Evolutionary conservation across 2,888 invertebrate species (phyloP), one percentile per base, ranked within the genome.

Genomic region (Xanthostigma xanthostigma): DNA sequence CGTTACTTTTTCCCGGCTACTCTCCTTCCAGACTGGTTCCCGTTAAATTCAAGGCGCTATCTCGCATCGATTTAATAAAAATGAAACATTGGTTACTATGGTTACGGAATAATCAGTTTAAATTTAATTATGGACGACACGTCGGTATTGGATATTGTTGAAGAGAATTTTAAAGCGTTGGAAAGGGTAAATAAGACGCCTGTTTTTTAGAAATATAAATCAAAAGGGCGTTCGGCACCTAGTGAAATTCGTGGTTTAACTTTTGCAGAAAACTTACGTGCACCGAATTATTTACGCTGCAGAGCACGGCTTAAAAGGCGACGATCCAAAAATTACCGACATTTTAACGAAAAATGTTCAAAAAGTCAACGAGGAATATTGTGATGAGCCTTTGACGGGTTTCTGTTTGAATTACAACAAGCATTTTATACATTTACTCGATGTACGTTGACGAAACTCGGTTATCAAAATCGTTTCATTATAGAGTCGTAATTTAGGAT

Each of bases 211-310:
- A n/a, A n/a, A n/a, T n/a, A 27, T 27, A 27, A 27, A 27, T 6
- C 27, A 6, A 27, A 27, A 27, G 27, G 6, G 6, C 27, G 27
- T 6, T 17, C 27, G 27, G 27, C 27, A 27, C 27, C 5, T 27
- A 27, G 27, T 27, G 6, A 27, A 27, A 27, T 6, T 27, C 27
- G 27, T 27, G n/a, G 3, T 3, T 27, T 27, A 27, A 27, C 27
- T 3, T 27, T 27, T 51, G 36, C 62, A 73, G 73, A 70, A 68
- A 68, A 60, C 68, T 6, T 72, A 66, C 51, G 67, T 70, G 2
- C 63, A 68, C 53, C 70, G 72, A 39, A 64, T 71, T 60, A 64
- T 73, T 51, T 73, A 72, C 53, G 61, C 63, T 4, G 72, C 72
- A 2, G 71, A 72, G 50, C 72, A 73, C 53, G 58, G 60, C 2